Evolutionary conservation across 2,113 vertebrate species (phyloP).

Genomic region (Perca flavescens): DNA sequence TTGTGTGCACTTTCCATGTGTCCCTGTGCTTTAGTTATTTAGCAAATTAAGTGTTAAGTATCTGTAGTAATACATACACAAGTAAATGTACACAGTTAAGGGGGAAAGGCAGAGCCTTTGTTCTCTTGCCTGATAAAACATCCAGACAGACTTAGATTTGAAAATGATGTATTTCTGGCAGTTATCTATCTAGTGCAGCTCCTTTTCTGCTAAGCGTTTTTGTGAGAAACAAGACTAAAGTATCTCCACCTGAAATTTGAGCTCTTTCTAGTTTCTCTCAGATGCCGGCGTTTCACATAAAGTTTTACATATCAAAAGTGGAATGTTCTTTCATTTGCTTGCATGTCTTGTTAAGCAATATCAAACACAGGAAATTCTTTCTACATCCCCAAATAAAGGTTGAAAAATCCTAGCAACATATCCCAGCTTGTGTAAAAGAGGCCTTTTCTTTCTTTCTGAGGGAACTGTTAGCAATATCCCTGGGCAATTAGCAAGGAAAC

Average conservation of each 20-base stretch:
- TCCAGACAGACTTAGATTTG: conserved; percentile 24
- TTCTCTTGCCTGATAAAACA: conserved; percentile 24
- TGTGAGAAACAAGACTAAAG: conserved; percentile 72
- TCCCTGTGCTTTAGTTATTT: not conserved
- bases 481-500: conserved; percentile 87
- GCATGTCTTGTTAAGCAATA: conserved; percentile 73
- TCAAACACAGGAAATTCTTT: conserved; percentile 75
- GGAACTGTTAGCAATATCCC: conserved; percentile 86
- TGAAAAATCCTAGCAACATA: conserved; percentile 75
- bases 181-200: conserved; percentile 27
- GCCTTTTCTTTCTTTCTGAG: conserved; percentile 78
- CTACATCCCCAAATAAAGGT: conserved; percentile 70
- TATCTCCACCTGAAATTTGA: conserved; percentile 73
- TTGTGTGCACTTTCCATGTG: not conserved
- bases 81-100: conserved; percentile 1
- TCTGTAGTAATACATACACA: not conserved
- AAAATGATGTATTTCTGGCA: conserved; percentile 22
- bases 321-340: conserved; percentile 68
- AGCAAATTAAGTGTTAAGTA: not conserved
- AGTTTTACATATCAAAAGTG: conserved; percentile 79
- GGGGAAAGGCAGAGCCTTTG: not conserved
- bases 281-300: conserved; percentile 65
- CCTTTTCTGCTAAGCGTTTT: conserved; percentile 50
- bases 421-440: conserved; percentile 76
- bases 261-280: conserved; percentile 70